phyloP scores from a whole-genome alignment of 2,888 invertebrate species.

The Ptilodon capucinus region DNA sequence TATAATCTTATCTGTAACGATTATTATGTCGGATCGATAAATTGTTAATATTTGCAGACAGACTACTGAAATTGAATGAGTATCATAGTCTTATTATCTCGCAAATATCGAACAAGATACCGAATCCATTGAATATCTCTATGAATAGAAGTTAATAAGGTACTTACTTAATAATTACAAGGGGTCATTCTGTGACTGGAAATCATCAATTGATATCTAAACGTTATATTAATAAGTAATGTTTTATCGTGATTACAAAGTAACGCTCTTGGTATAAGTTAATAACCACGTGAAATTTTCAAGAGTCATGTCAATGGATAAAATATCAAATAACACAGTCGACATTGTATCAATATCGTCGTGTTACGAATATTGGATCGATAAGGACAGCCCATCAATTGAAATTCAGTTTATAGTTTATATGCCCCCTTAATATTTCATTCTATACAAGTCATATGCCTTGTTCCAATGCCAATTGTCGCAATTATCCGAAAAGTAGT shows the following conservation, averaged over 20 bases:
- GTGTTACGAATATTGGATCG: not conserved
- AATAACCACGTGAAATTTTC: too few relatives aligned
- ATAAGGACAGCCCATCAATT: not conserved
- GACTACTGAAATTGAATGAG: constrained; percentile 7
- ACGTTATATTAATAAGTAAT: too few relatives aligned
- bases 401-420: not conserved
- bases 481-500: not conserved
- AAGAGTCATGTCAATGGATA: not conserved
- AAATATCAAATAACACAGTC: not conserved
- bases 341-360: not conserved
- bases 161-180: too few relatives aligned
- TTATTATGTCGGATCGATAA: constrained; percentile 15
- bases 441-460: not conserved
- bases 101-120: constrained; percentile 5
- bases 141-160: too few relatives aligned
- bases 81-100: constrained; percentile 3
- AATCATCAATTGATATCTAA: too few relatives aligned
- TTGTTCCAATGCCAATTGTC: not conserved
- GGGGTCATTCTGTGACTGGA: too few relatives aligned
- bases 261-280: too few relatives aligned
- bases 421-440: not conserved
- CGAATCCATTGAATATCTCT: not conserved
- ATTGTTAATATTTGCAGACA: constrained; percentile 12
- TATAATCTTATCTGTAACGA: constrained; percentile 18
- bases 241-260: too few relatives aligned